Evolutionary conservation across 2,113 vertebrate genomes (phyloP).

Genomic region (Chiloscyllium plagiosum): DNA sequence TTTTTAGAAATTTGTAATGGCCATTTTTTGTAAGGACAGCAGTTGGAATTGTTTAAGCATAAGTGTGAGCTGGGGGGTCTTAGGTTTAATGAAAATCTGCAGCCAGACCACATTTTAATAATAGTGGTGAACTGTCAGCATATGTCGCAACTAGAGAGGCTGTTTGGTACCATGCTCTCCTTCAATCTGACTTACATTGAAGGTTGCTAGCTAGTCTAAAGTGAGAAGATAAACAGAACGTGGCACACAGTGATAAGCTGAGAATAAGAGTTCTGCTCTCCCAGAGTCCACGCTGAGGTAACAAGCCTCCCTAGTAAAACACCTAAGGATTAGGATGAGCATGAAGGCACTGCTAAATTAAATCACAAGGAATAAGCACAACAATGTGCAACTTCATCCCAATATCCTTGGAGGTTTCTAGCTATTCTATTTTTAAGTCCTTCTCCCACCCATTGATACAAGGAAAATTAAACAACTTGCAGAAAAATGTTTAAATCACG

Average conservation of each 20-base stretch:
- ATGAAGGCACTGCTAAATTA: background rate
- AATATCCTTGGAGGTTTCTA: background rate
- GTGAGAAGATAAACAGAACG: background rate
- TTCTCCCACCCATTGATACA: background rate
- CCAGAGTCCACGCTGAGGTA: background rate
- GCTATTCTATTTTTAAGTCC: background rate
- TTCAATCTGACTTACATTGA: background rate
- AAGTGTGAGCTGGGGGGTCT: background rate
- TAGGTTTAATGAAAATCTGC: background rate
- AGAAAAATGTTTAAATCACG: background rate
- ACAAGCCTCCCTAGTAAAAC: background rate
- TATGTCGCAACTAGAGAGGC: background rate
- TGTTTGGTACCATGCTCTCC: background rate
- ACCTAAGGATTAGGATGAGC: background rate
- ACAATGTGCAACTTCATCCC: background rate
- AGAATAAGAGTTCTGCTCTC: background rate
- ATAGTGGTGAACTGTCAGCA: background rate
- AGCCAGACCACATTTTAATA: background rate
- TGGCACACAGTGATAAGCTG: background rate
- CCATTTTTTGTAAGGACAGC: background rate
- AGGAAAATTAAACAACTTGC: background rate
- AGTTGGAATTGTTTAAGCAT: background rate
- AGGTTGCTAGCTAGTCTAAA: background rate
- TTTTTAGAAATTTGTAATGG: background rate
- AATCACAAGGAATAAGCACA: background rate